Evolutionary conservation across 2,113 vertebrate species (phyloP), one percentile per base, ranked within the genome.

Genomic region (Dolichallabes microphthalmus): DNA sequence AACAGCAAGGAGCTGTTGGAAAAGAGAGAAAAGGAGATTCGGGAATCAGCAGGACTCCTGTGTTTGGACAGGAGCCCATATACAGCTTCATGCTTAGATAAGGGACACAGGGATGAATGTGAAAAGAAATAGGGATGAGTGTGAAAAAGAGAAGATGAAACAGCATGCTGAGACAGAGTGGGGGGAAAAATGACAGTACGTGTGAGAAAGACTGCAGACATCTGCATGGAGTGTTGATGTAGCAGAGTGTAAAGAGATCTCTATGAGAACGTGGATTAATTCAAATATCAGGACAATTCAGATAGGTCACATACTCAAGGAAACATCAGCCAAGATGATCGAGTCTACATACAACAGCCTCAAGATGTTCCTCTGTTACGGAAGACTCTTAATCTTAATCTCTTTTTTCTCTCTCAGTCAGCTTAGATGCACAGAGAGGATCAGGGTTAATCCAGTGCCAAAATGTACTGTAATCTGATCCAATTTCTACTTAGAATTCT

Each of bases 381-480:
- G 19, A 53, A 53, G 30, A 27, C 20, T 79, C 19, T 60, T 60
- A 60, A 79, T 73, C 25, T 30, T 45, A 45, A 45, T 45, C 15
- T 73, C 30, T 69, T 27, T 61, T 19, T 19, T 32, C 75, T 74
- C 45, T 71, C n/a, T 50, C 82, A 50, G 35, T 71, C 82, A 80
- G 52, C 50, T 83, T 50, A 69, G 58, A 57, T 30, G 45, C 77
- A 64, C 79, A 71, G 82, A 58, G 83, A 76, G 85, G 88, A 89
- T 87, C 86, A 85, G 60, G 81, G 66, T 88, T 91, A 88, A 91
- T 90, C 88, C 81, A 20, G 83, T 76, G 87, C 81, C 87, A 89
- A 88, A 90, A 89, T 86, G 88, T 80, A 88, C 85, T 82, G 84
- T 90, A 91, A 91, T 90, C 90, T 88, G 89, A 91, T 90, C 88